Conservation (phyloP, 1,140 invertebrate genomes). For the Bicyclus anynana region DNA sequence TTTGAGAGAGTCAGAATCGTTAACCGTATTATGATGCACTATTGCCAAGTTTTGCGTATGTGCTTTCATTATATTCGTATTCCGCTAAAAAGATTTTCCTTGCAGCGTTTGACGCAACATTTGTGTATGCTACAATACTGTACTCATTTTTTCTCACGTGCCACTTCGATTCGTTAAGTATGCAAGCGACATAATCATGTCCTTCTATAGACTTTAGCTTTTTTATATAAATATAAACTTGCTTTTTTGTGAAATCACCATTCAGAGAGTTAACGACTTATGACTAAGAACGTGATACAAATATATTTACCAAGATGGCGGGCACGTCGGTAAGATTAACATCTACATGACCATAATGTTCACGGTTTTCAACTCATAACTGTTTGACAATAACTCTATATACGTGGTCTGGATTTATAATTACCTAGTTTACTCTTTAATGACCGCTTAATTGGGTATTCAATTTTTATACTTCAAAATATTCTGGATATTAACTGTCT, state of each 20-base stretch:
- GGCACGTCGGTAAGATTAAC: constrained; percentile 48
- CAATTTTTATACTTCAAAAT: constrained; percentile 21
- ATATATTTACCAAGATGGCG: constrained; percentile 57
- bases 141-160: constrained; percentile 54
- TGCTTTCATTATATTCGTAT: neutral
- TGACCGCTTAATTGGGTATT: constrained; percentile 45
- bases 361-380: constrained; percentile 51
- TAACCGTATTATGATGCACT: no score
- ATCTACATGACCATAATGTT: constrained; percentile 63
- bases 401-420: constrained; percentile 65
- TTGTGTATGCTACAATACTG: constrained; percentile 24
- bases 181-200: constrained; percentile 52
- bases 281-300: constrained; percentile 66
- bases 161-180: constrained; percentile 47
- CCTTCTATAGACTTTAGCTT: constrained; percentile 51
- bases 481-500: constrained; percentile 13
- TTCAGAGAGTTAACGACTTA: constrained; percentile 60
- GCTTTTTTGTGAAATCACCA: constrained; percentile 61
- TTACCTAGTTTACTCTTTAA: constrained; percentile 52
- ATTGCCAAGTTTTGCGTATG: neutral
- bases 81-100: constrained; percentile 1
- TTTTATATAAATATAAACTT: constrained; percentile 46
- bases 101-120: constrained; percentile 24
- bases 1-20: no score
- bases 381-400: constrained; percentile 64